These are phyloP conservation scores for Timandra comae DNA, from an alignment of 2,888 invertebrate genomes.

Conservation along the genomic window DNA sequence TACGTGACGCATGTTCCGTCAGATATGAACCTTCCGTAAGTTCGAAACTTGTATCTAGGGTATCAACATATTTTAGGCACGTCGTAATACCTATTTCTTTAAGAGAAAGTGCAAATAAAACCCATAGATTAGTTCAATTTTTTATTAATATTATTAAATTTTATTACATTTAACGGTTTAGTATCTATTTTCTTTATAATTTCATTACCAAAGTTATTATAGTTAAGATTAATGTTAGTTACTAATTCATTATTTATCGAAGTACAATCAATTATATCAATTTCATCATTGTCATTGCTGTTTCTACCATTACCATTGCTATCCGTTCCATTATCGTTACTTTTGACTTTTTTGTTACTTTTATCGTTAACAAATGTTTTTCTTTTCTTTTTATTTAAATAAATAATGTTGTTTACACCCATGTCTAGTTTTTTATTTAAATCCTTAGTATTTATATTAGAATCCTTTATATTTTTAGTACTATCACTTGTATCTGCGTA, in stretches of 20 bases:
- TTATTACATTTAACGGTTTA: slow-evolving; percentile 56
- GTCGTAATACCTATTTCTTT: too few species aligned
- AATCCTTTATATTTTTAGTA: too few species aligned
- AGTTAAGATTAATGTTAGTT: slow-evolving; percentile 59
- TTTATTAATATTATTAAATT: slow-evolving; percentile 51
- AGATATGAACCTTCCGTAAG: too few species aligned
- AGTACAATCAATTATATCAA: slow-evolving; percentile 54
- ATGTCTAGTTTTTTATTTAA: slow-evolving; percentile 39
- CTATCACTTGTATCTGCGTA: too few species aligned
- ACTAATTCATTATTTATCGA: slow-evolving; percentile 39
- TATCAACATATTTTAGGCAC: too few species aligned
- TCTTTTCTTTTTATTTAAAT: slow-evolving; percentile 28
- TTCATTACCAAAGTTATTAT: slow-evolving; percentile 55
- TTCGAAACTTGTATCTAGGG: too few species aligned
- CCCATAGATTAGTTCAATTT: too few species aligned
- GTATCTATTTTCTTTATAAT: slow-evolving; percentile 37
- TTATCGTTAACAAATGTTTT: slow-evolving; percentile 17
- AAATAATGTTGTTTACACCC: slow-evolving; percentile 49
- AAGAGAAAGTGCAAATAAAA: too few species aligned
- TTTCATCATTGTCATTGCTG: slow-evolving; percentile 3
- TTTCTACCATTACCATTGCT: neutral
- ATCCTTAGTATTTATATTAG: too few species aligned
- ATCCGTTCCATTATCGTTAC: neutral
- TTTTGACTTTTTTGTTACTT: slow-evolving; percentile 1
- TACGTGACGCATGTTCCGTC: too few species aligned